Evolutionary conservation across 2,113 vertebrate species (phyloP).

Genomic region (Pluvianellus socialis): DNA sequence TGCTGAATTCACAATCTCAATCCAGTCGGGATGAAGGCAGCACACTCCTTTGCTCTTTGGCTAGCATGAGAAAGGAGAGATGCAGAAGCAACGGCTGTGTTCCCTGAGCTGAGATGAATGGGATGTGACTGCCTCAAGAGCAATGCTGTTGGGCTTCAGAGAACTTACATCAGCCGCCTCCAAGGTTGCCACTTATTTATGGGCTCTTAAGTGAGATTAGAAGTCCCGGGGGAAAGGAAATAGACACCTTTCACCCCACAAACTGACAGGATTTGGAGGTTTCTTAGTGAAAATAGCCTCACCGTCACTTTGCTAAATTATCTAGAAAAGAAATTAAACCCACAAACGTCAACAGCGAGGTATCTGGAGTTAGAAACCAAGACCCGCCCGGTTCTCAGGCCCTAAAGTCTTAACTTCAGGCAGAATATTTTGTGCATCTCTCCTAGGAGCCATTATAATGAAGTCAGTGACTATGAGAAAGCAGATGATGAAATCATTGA

Average conservation of each 20-base stretch:
- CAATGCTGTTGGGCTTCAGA: background rate
- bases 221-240: background rate
- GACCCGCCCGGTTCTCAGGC: background rate
- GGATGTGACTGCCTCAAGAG: background rate
- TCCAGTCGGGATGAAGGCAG: background rate
- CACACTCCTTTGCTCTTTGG: background rate
- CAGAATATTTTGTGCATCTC: background rate
- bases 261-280: background rate
- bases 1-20: background rate
- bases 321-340: background rate
- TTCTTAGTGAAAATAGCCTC: background rate
- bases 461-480: background rate
- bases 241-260: background rate
- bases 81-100: background rate
- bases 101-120: background rate
- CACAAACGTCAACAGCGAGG: rapidly evolving
- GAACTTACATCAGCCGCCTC: background rate
- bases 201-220: background rate
- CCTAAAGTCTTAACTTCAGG: background rate
- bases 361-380: background rate
- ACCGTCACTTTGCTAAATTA: background rate
- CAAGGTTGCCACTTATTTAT: background rate
- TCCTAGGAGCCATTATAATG: background rate
- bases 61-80: background rate
- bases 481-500: constrained; percentile 2